These are phyloP conservation scores for Naja naja DNA, from an alignment of 2,113 vertebrate species.

Conservation along the genomic window DNA sequence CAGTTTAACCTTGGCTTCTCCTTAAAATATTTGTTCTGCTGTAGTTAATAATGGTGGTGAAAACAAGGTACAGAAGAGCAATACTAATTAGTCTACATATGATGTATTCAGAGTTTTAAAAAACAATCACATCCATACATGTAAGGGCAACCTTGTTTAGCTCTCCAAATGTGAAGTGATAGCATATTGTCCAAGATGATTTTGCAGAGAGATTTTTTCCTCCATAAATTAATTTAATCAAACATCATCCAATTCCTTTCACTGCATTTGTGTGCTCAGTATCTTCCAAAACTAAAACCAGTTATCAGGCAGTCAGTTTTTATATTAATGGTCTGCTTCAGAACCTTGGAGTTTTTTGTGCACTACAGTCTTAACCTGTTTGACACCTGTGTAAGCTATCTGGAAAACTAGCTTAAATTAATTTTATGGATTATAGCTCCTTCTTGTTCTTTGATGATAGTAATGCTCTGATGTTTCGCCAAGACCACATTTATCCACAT, in stretches of 20 bases:
- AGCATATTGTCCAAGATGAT: neutral
- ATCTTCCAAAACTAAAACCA: neutral
- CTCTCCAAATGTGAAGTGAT: constrained; percentile 12
- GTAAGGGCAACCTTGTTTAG: constrained; percentile 57
- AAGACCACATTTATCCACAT: neutral
- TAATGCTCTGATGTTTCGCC: neutral
- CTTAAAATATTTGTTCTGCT: constrained; percentile 59
- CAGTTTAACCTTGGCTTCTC: constrained; percentile 64
- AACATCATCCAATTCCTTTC: neutral
- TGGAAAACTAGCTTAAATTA: neutral
- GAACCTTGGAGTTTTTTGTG: neutral
- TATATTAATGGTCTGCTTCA: neutral
- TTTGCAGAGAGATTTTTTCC: neutral
- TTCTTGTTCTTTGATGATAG: neutral
- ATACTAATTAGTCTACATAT: constrained; percentile 57
- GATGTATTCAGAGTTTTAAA: constrained; percentile 65
- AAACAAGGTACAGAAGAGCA: constrained; percentile 66
- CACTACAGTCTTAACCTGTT: neutral
- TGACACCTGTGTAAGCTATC: neutral
- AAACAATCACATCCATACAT: constrained; percentile 47
- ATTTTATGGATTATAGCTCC: neutral
- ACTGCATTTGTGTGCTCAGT: neutral
- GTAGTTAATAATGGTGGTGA: constrained; percentile 65
- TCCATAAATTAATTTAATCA: neutral
- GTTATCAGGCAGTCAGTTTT: neutral